These are phyloP conservation scores for Tigriopus japonicus DNA, from an alignment of 1,140 invertebrate species.

Conservation along the genomic window DNA sequence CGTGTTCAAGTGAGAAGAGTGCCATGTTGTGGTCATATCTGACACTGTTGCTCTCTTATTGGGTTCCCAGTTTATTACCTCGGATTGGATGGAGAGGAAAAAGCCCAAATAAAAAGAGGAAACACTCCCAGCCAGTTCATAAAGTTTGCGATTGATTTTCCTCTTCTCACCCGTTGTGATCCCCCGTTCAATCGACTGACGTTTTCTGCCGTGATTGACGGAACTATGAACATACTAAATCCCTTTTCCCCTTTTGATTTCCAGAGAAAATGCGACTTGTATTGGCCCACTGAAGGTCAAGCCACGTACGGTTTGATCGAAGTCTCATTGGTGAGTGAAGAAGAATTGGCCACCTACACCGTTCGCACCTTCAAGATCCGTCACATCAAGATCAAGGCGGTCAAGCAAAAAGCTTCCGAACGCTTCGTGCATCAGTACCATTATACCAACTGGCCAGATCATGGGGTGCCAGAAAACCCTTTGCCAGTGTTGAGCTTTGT, in stretches of 20 bases:
- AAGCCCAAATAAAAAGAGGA: too few species aligned
- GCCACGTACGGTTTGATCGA: slow-evolving; percentile 77
- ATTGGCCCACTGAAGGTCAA: slow-evolving; percentile 84
- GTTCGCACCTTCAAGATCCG: slow-evolving; percentile 61
- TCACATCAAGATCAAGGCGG: slow-evolving; percentile 32
- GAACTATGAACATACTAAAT: too few species aligned
- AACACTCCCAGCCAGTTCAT: too few species aligned
- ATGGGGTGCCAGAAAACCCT: slow-evolving; percentile 86
- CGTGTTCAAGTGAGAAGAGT: too few species aligned
- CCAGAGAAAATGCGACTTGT: slow-evolving; percentile 92
- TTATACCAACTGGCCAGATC: slow-evolving; percentile 95
- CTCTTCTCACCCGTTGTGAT: too few species aligned
- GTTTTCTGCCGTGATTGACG: too few species aligned
- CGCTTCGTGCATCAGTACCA: slow-evolving; percentile 79
- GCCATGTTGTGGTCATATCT: too few species aligned
- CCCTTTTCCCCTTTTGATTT: slow-evolving; percentile 21
- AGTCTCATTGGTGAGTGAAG: slow-evolving; percentile 69
- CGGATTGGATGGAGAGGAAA: too few species aligned
- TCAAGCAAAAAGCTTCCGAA: slow-evolving; percentile 22
- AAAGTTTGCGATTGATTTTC: too few species aligned
- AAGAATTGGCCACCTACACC: slow-evolving; percentile 86
- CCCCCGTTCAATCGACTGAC: too few species aligned
- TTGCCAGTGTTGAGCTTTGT: slow-evolving; percentile 85
- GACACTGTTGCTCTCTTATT: too few species aligned
- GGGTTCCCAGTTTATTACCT: too few species aligned